Evolutionary conservation across 2,888 invertebrate species (phyloP).

Genomic region (Smittia aterrima): DNA sequence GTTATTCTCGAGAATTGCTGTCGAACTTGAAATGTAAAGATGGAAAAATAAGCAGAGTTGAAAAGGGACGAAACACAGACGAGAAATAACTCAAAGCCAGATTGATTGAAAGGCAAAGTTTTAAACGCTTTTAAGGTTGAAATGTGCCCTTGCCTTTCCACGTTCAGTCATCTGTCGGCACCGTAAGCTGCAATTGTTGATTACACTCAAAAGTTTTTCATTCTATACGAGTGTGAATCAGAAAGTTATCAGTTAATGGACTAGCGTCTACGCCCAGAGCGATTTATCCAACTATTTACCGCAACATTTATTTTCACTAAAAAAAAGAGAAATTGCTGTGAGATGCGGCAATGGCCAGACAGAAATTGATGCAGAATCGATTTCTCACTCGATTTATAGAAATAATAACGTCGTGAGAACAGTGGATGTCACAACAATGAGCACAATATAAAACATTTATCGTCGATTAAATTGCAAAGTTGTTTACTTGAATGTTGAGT

Average conservation of each 20-base stretch:
- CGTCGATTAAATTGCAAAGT: too few relatives aligned
- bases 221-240: neutral
- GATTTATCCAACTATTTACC: neutral
- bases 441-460: too few relatives aligned
- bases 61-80: too few relatives aligned
- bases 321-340: neutral
- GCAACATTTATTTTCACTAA: neutral
- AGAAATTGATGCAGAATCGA: neutral
- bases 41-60: too few relatives aligned
- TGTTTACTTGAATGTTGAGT: too few relatives aligned
- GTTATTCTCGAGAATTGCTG: too few relatives aligned
- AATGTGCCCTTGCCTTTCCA: neutral
- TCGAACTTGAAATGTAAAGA: too few relatives aligned
- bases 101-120: too few relatives aligned
- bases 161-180: neutral
- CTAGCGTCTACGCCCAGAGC: neutral
- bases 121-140: too few relatives aligned
- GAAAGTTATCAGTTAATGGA: conserved; percentile 1
- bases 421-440: neutral
- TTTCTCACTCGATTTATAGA: neutral
- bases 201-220: neutral
- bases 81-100: too few relatives aligned
- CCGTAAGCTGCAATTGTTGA: neutral
- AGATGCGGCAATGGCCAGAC: neutral
- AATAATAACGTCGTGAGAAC: neutral